Base-by-base conservation (phyloP, 2,888 invertebrate genomes). In the Graphium colonna region DNA sequence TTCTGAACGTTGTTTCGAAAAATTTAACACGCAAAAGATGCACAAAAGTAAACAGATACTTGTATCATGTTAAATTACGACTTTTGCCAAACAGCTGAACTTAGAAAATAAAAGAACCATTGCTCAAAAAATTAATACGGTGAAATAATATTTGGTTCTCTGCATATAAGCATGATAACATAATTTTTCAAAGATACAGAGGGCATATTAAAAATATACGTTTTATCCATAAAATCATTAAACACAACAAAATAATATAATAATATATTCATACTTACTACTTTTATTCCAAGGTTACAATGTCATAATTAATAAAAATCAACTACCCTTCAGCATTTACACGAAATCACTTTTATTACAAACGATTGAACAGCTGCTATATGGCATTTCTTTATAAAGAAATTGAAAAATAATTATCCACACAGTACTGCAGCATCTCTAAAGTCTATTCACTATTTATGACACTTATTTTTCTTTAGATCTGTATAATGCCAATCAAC, bases 201-300 rank as follows among this genome's bases (percentile, higher is more conserved):
- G 21, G 2, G 3, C 21, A 21, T 21, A 21, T 38, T 38, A 1
- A 38, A 10, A 15, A 13, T 17, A 21, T 15, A 38, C 21, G 36
- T 38, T 47, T 3, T 5, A 21, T 21, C 21, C 21, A 21, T 21
- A 21, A 21, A 21, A 21, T 21, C 21, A 21, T 21, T 3, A 59
- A 18, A 38, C 44, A 52, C 39, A 49, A 26, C 39, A 42, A 33
- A 2, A 42, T 13, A 43, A 38, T 39, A 40, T 18, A 52, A 36
- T 36, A 18, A 53, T 52, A 38, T 51, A 54, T 54, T 57, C 43
- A 48, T 49, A 61, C 67, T 61, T 53, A 68, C 67, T 61, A 65
- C 62, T 63, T 63, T 60, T 52, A 58, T 52, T 58, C 62, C 63
- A 64, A 67, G 62, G 64, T 63, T 64, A 64, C 57, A 60, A 21